Conservation (phyloP, 2,113 vertebrate species). For the Daboia siamensis region DNA sequence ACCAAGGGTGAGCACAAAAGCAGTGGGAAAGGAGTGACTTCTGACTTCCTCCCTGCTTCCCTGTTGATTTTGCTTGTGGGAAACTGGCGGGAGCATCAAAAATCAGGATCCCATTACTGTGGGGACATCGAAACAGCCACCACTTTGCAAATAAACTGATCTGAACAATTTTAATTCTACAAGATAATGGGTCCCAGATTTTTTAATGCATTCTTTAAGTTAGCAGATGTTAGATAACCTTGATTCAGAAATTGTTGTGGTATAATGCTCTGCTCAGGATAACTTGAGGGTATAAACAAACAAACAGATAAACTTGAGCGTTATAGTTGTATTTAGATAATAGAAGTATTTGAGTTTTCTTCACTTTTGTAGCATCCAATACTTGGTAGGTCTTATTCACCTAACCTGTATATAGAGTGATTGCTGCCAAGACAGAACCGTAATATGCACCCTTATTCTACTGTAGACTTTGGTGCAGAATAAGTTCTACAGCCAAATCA, state of each 20-base stretch:
- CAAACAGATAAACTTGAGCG: not conserved
- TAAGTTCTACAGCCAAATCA: not conserved
- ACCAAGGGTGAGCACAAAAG: not conserved
- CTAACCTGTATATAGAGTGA: not conserved
- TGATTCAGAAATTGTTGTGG: not conserved
- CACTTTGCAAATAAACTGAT: not conserved
- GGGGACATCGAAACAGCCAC: not conserved
- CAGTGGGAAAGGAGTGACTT: not conserved
- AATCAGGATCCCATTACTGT: not conserved
- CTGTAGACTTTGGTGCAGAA: not conserved
- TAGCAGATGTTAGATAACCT: not conserved
- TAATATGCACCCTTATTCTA: not conserved
- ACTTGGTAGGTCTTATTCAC: not conserved
- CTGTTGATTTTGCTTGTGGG: not conserved
- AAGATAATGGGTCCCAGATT: not conserved
- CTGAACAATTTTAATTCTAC: not conserved
- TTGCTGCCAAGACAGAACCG: not conserved
- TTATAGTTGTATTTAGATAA: not conserved
- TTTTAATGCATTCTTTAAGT: not conserved
- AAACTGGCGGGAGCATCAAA: not conserved
- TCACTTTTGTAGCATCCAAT: not conserved
- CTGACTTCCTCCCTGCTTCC: not conserved
- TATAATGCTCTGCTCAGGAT: not conserved
- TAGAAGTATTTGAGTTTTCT: not conserved
- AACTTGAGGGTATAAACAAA: not conserved